Evolutionary conservation across 2,113 vertebrate genomes (phyloP), one percentile per base, ranked within the genome.

Genomic region (Phyllopteryx taeniolatus): DNA sequence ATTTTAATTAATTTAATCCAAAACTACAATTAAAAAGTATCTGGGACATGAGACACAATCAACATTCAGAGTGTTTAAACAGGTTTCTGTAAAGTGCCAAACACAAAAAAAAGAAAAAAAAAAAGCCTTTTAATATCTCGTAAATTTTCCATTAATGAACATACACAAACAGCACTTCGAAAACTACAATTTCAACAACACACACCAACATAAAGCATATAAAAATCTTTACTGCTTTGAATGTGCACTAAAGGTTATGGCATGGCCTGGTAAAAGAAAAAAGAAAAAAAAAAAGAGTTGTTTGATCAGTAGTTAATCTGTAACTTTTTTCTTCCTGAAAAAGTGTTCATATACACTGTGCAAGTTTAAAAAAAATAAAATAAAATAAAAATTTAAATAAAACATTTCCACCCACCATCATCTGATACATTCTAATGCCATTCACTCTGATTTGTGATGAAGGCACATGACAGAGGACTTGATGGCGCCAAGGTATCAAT

Each of bases 31-130:
- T 27, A 47, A 80, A 78, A 65, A 33, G 67, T 71, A 78, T 62
- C 60, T 31, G 75, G 60, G 76, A 66, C 42, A 68, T 75, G 64
- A 77, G 67, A 86, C 69, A 77, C 61, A 62, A 75, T 59, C 47
- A 11, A 88, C 83, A 87, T 87, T 87, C 75, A 91, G 78, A 88
- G 8, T 15, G 69, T 80, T 65, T 84, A 76, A 78, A 82, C 20
- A 70, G 62, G 68, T 83, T 83, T 80, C 64, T 79, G 73, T 91
- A 93, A 93, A 93, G 91, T 93, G 91, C 91, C 83, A 78, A 89
- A 85, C 56, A 27, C 27, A 27, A 27, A 27, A 27, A 27, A 27
- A 27, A 27, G 1, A 27, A 27, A 27, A 77, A 79, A 81, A 81
- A 64, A 85, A 83, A 83, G 62, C 75, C 71, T 73, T 54, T 71